Evolutionary conservation across 2,888 invertebrate species (phyloP).

Genomic region (Scaptodrosophila latifasciaeformis): DNA sequence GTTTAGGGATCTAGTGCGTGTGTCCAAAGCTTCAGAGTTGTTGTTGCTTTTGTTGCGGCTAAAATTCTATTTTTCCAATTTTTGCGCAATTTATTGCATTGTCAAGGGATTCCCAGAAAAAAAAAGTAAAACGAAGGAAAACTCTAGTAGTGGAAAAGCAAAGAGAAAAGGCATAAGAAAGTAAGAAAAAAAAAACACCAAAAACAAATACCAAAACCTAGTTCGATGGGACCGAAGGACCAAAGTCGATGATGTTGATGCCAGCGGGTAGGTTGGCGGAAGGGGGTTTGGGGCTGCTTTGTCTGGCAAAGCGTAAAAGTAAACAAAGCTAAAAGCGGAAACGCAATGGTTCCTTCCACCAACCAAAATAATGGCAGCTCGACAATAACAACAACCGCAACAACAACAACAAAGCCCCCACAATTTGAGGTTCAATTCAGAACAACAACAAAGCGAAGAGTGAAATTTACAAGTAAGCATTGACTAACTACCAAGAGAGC

Average conservation of each 20-base stretch:
- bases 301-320: constrained; percentile 65
- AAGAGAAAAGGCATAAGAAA: constrained; percentile 53
- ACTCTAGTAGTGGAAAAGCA: constrained; percentile 25
- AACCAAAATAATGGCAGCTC: constrained; percentile 55
- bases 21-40: constrained; percentile 42
- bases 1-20: constrained; percentile 49
- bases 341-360: constrained; percentile 40
- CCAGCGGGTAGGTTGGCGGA: neutral
- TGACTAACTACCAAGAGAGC: constrained; percentile 52
- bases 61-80: constrained; percentile 69
- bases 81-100: constrained; percentile 70
- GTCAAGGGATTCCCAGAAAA: constrained; percentile 58
- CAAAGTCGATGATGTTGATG: constrained; percentile 10
- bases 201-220: constrained; percentile 64
- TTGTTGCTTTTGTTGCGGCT: constrained; percentile 57
- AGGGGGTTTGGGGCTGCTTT: constrained; percentile 59
- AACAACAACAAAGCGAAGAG: constrained; percentile 43
- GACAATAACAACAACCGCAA: constrained; percentile 17
- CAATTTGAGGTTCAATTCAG: constrained; percentile 13
- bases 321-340: constrained; percentile 67
- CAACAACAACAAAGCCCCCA: constrained; percentile 40
- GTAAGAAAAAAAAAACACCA: too few species aligned
- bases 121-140: constrained; percentile 24
- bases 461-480: constrained; percentile 42
- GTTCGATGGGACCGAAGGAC: constrained; percentile 51